A percentile compares a stretch with the other conserved stretches of the same genome.
Conservation (phyloP, 2,113 vertebrate genomes). For the Carassius carassius region DNA sequence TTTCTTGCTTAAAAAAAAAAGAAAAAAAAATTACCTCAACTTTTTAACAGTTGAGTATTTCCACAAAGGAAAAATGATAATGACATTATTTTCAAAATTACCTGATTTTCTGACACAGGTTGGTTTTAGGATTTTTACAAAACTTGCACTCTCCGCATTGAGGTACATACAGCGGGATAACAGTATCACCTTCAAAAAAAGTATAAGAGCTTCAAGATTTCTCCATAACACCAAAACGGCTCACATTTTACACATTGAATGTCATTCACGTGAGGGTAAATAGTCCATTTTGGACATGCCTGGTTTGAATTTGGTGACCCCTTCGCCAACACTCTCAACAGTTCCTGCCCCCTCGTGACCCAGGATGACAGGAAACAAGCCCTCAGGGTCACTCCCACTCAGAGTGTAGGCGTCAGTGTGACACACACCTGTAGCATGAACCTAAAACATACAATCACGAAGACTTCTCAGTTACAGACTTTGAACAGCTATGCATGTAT, state of each 20-base stretch:
- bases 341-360: constrained; percentile 85
- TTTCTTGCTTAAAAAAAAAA: too few species aligned
- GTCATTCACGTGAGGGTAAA: not conserved
- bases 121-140: constrained; percentile 83
- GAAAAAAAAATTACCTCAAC: not conserved
- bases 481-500: not conserved
- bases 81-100: constrained; percentile 51
- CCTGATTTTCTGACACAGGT: constrained; percentile 79
- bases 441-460: constrained; percentile 54
- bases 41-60: not conserved
- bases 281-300: constrained; percentile 67
- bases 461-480: not conserved
- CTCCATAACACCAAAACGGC: not conserved
- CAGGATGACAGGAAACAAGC: constrained; percentile 83
- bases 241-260: not conserved
- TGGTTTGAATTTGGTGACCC: constrained; percentile 89
- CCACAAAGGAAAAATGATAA: not conserved
- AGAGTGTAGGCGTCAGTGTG: constrained; percentile 84
- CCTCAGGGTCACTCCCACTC: constrained; percentile 70
- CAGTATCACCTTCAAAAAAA: constrained; percentile 77
- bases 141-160: constrained; percentile 84
- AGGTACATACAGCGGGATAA: constrained; percentile 80
- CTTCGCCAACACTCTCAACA: constrained; percentile 89
- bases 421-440: constrained; percentile 85
- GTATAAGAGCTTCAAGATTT: not conserved